Evolutionary conservation across 2,888 invertebrate genomes (phyloP), one percentile per base, ranked within the genome.

Genomic region (Drosophila tripunctata): DNA sequence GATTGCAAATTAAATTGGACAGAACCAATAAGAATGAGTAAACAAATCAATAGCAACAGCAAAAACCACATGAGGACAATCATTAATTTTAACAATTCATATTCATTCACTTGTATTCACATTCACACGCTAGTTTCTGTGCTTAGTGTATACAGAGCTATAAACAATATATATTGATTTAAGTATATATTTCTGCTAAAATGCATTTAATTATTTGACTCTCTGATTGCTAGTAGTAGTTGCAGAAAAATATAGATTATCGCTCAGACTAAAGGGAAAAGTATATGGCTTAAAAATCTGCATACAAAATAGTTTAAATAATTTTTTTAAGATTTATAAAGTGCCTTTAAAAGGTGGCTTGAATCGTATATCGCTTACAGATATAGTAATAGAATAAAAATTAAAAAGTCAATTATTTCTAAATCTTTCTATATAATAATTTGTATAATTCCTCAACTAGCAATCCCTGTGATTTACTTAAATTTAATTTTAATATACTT

Each of bases 1-100:
- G 83, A 80, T 80, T 80, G 86, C 71, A 52, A 62, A 87, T 80
- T 87, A 82, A 85, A 71, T 82, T 70, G 51, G 79, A 52, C 63
- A 64, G 63, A 72, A 38, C 15, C 55, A 55, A 67, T 56, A 43
- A 24, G 73, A 74, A 68, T 64, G 22, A 45, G 54, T 61, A 48
- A 38, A 27, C 44, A 30, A 44, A 45, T 17, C 43, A 36, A 35
- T 33, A 54, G 33, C 47, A 30, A 50, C 36, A 47, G 10, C 35
- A 8, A 14, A 6, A 35, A 14, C 27, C 44, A 22, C 56, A 40
- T 17, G 36, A 43, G 41, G 38, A 45, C 41, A 50, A 40, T 43
- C 65, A 80, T 87, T 87, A 85, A 82, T 67, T 77, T 65, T 12
- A 66, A 47, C 82, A 44, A 69, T 61, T 75, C 73, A 69, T 45